Evolutionary conservation across 2,797 vertebrate species (phyloP).

Genomic region (Anguilla pacifica): DNA sequence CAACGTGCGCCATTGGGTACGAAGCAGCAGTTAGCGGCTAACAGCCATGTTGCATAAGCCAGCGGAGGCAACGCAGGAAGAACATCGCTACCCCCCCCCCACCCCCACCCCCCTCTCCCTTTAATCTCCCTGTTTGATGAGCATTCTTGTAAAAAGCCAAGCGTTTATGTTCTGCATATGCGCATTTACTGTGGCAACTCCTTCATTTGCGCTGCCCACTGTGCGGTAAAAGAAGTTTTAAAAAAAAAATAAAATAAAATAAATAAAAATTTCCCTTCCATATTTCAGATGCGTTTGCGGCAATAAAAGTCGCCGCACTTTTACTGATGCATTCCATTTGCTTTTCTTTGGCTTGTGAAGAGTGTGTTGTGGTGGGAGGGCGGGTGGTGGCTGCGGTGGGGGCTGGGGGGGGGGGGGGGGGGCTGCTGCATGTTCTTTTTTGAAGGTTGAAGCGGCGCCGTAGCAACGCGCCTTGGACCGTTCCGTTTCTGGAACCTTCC

Average conservation of each 20-base stretch:
- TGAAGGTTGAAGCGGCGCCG: conserved; percentile 51
- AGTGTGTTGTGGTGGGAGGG: background rate
- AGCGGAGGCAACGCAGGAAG: background rate
- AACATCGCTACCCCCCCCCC: background rate
- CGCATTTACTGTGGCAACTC: conserved; percentile 26
- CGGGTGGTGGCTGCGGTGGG: background rate
- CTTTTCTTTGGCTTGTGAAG: conserved; percentile 46
- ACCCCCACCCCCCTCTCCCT: background rate
- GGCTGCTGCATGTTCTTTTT: conserved; percentile 46
- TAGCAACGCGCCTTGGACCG: conserved; percentile 54
- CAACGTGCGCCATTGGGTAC: background rate
- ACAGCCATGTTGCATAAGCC: background rate
- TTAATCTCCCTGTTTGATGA: conserved; percentile 26
- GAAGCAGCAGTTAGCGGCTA: background rate
- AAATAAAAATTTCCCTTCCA: conserved; percentile 47
- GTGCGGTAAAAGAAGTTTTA: background rate
- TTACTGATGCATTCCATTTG: conserved; percentile 52
- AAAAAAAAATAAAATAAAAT: conserved; percentile 41
- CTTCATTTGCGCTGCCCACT: conserved; percentile 41
- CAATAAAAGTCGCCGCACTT: conserved; percentile 49
- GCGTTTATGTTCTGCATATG: conserved; percentile 35
- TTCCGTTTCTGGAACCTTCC: conserved; percentile 53
- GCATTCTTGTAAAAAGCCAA: conserved; percentile 20
- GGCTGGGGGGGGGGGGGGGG: background rate
- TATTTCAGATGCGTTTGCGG: conserved; percentile 46